Conservation (phyloP, 1,140 invertebrate genomes). For the Coelopa frigida region DNA sequence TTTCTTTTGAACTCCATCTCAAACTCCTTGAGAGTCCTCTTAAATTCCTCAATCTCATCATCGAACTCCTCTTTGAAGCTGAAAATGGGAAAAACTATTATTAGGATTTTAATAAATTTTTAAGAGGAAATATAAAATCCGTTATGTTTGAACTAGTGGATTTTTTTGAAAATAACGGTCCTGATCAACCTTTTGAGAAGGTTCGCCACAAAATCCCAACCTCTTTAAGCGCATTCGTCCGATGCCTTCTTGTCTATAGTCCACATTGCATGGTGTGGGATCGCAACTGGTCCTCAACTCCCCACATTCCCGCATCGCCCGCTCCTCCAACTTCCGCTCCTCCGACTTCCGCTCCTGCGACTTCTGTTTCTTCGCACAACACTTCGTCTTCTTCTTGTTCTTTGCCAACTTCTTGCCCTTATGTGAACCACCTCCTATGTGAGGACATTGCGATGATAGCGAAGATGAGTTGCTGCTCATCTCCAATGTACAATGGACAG, state of each 20-base stretch:
- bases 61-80: conserved; percentile 30
- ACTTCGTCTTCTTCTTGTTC: conserved; percentile 20
- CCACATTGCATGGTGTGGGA: too few species aligned
- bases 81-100: not conserved
- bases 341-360: too few species aligned
- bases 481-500: conserved; percentile 13
- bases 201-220: too few species aligned
- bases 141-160: not conserved
- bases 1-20: conserved; percentile 30
- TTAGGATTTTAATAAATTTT: not conserved
- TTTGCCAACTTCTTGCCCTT: conserved; percentile 6
- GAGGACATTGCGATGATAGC: conserved; percentile 8
- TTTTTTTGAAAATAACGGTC: too few species aligned
- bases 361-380: conserved; percentile 21
- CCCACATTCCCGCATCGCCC: too few species aligned
- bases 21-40: conserved; percentile 28
- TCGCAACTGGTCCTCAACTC: too few species aligned
- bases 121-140: not conserved
- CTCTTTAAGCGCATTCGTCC: too few species aligned
- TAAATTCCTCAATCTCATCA: conserved; percentile 31
- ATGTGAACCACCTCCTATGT: too few species aligned
- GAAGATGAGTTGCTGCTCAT: conserved; percentile 17
- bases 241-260: too few species aligned
- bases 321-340: too few species aligned
- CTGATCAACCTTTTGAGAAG: too few species aligned